These are phyloP conservation scores for Mallotus villosus DNA, from an alignment of 2,797 vertebrate species.

Conservation along the genomic window DNA sequence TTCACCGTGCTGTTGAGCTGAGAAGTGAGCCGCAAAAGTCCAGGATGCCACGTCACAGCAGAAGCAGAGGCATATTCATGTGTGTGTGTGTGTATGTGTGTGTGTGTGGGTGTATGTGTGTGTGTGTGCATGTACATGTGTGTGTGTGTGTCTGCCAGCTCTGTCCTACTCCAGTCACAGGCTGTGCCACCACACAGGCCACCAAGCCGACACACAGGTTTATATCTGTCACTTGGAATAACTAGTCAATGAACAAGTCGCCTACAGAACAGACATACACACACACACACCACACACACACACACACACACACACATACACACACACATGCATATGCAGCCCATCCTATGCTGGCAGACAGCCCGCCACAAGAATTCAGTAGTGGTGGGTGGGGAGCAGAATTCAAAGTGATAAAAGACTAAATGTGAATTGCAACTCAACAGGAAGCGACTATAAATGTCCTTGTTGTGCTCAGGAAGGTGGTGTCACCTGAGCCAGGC, in stretches of 20 bases:
- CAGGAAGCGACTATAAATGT: slow-evolving; percentile 20
- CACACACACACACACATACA: slow-evolving; percentile 42
- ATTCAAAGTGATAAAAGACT: slow-evolving; percentile 30
- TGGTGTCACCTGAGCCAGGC: background rate
- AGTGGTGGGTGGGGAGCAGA: slow-evolving; percentile 34
- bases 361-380: slow-evolving; percentile 33
- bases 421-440: slow-evolving; percentile 34
- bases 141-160: background rate
- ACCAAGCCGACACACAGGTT: slow-evolving; percentile 31
- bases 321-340: slow-evolving; percentile 9
- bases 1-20: too few species aligned
- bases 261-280: slow-evolving; percentile 34
- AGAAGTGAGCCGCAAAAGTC: too few species aligned
- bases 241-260: slow-evolving; percentile 31
- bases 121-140: too few species aligned
- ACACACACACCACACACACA: slow-evolving; percentile 41
- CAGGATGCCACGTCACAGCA: too few species aligned
- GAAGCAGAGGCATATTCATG: background rate
- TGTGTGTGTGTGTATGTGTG: background rate
- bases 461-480: slow-evolving; percentile 35
- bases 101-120: background rate
- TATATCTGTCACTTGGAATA: slow-evolving; percentile 41
- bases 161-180: slow-evolving; percentile 4
- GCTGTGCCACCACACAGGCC: background rate
- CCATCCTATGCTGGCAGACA: slow-evolving; percentile 40